Evolutionary conservation across 2,797 vertebrate genomes (phyloP).

Genomic region (Galago senegalensis): DNA sequence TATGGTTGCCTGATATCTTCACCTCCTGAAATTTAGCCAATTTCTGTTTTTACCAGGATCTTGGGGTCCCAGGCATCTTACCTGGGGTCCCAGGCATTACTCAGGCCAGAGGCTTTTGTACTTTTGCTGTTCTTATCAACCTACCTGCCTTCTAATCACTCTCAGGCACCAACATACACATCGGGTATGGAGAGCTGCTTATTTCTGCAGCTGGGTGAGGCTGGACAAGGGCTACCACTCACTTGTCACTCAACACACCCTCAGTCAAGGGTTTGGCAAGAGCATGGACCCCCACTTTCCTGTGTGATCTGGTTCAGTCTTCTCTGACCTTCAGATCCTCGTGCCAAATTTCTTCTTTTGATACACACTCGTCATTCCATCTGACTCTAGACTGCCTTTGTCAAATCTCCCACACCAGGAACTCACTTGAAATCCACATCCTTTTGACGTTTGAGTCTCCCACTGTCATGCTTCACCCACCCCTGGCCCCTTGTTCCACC

Average conservation of each 20-base stretch:
- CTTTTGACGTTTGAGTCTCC: background rate
- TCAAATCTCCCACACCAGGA: background rate
- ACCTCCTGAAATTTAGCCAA: conserved; percentile 30
- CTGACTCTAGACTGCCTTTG: background rate
- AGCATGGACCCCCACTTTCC: background rate
- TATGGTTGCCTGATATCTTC: background rate
- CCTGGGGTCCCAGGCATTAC: background rate
- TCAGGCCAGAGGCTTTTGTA: background rate
- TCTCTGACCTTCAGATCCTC: background rate
- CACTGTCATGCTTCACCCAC: background rate
- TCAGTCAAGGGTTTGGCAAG: background rate
- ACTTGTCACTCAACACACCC: background rate
- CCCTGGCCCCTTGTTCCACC: background rate
- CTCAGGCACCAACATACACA: background rate
- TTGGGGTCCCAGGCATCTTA: background rate
- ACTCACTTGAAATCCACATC: background rate
- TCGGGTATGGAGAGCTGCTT: background rate
- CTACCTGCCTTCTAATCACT: background rate
- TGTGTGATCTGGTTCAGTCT: background rate
- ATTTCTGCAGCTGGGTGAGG: background rate
- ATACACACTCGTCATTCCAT: background rate
- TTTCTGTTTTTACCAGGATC: conserved; percentile 8
- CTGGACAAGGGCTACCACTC: background rate
- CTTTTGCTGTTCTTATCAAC: conserved; percentile 2
- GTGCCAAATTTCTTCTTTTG: background rate